These are phyloP conservation scores for Luidia sarsii DNA, from an alignment of 53 echinoderm and acorn worm genomes.

Conservation along the genomic window DNA sequence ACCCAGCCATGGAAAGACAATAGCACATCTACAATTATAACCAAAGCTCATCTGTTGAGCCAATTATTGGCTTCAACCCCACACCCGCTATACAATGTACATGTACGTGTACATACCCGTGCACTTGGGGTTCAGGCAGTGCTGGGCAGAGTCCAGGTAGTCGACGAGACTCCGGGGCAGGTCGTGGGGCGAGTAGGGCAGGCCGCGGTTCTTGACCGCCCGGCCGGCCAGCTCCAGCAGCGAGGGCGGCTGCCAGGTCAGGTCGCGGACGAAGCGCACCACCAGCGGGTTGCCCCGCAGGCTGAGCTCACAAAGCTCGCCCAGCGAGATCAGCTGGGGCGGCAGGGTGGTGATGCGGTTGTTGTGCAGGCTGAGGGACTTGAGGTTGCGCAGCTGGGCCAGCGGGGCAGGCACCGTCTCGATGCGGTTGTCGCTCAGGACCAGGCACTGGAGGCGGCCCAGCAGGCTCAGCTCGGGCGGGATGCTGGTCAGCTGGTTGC, in stretches of 20 bases:
- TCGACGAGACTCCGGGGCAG: constrained; percentile 69
- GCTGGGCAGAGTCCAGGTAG: constrained; percentile 75
- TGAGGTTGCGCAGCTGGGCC: constrained; percentile 60
- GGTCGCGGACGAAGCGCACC: constrained; percentile 86
- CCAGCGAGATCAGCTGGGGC: constrained; percentile 82
- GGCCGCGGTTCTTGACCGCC: constrained; percentile 66
- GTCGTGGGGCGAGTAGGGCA: constrained; percentile 52
- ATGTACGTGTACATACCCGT: constrained; percentile 72
- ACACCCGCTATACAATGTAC: no score
- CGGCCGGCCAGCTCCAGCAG: constrained; percentile 82
- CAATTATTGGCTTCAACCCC: no score
- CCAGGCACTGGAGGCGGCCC: constrained; percentile 60
- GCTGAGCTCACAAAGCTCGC: constrained; percentile 86
- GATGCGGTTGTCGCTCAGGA: constrained; percentile 86
- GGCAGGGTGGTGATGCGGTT: constrained; percentile 88
- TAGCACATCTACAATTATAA: no score
- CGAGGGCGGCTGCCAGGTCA: constrained; percentile 90
- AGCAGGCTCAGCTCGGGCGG: constrained; percentile 73
- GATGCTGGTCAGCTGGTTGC: constrained; percentile 76
- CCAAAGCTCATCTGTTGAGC: no score
- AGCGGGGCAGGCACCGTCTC: constrained; percentile 73
- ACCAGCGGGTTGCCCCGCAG: constrained; percentile 92
- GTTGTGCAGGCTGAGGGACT: constrained; percentile 89
- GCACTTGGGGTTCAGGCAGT: constrained; percentile 86
- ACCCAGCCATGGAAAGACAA: no score